phyloP scores from a whole-genome alignment of 2,113 vertebrate genomes.

The Hepsetus odoe region DNA sequence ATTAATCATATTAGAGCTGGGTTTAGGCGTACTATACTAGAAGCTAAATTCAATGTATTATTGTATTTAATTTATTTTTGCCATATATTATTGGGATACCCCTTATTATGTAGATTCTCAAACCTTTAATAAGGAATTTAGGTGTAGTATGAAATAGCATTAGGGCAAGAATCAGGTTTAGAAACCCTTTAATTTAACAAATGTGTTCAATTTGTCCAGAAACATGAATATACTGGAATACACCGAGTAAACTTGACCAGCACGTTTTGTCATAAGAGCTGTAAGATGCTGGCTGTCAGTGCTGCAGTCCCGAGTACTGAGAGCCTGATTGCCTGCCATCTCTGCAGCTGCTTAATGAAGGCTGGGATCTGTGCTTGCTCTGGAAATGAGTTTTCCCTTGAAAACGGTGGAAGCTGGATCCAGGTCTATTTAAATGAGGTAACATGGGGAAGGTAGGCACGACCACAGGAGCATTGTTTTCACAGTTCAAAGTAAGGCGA shows the following conservation, averaged over 20 bases:
- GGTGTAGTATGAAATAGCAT: no score
- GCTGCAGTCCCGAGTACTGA: conserved; percentile 34
- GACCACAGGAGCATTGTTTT: conserved; percentile 84
- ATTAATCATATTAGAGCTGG: no score
- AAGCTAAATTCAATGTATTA: no score
- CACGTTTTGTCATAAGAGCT: background rate
- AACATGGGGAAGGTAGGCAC: conserved; percentile 83
- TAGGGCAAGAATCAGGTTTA: no score
- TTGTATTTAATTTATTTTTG: no score
- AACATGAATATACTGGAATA: background rate
- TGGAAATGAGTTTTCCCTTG: conserved; percentile 80
- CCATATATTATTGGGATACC: no score
- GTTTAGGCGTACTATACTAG: no score
- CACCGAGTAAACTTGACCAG: background rate
- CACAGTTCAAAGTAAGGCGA: conserved; percentile 87
- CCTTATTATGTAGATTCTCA: no score
- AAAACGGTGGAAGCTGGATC: conserved; percentile 75
- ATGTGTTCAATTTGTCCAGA: no score
- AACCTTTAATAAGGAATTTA: no score
- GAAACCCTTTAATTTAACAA: no score
- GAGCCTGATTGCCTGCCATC: conserved; percentile 69
- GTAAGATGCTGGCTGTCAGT: conserved; percentile 6
- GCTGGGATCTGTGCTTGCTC: conserved; percentile 71
- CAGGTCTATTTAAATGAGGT: conserved; percentile 87
- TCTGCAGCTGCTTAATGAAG: conserved; percentile 78